phyloP scores from a whole-genome alignment of 2,797 vertebrate genomes.

The Australoheros facetus region DNA sequence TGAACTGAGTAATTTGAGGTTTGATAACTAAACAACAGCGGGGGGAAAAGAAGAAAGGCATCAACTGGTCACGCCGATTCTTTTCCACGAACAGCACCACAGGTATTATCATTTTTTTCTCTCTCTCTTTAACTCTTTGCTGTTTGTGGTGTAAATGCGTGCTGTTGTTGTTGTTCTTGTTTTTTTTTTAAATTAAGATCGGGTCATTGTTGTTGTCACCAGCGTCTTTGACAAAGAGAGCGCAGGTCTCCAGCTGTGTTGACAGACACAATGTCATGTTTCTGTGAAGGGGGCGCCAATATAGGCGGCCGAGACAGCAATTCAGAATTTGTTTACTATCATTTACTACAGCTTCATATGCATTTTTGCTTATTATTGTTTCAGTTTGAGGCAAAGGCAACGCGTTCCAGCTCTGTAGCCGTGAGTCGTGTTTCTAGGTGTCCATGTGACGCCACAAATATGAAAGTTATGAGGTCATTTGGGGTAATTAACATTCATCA shows the following conservation, averaged over 20 bases:
- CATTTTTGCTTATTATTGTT: neutral
- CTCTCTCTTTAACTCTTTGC: slow-evolving; percentile 11
- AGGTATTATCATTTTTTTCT: slow-evolving; percentile 51
- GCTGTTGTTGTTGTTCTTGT: no score
- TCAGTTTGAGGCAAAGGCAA: neutral
- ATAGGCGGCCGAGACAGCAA: slow-evolving; percentile 39
- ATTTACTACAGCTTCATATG: slow-evolving; percentile 12
- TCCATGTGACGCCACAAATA: neutral
- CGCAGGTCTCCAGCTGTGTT: slow-evolving; percentile 70
- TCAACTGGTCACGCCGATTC: slow-evolving; percentile 56
- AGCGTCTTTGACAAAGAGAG: slow-evolving; percentile 71
- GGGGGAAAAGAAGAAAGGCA: slow-evolving; percentile 52
- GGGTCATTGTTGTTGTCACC: slow-evolving; percentile 67
- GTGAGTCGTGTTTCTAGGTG: neutral
- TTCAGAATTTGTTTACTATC: slow-evolving; percentile 26
- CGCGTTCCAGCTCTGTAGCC: neutral
- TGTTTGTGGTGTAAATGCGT: neutral
- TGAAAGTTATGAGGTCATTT: slow-evolving; percentile 25
- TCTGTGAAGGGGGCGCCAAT: slow-evolving; percentile 27
- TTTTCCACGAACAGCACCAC: slow-evolving; percentile 69
- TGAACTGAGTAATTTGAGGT: slow-evolving; percentile 64
- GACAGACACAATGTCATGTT: slow-evolving; percentile 71
- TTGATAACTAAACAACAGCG: slow-evolving; percentile 57
- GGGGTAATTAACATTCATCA: neutral
- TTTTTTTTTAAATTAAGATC: slow-evolving; percentile 1